Conservation (phyloP, 2,888 invertebrate genomes). For the Athrips mouffetella region DNA sequence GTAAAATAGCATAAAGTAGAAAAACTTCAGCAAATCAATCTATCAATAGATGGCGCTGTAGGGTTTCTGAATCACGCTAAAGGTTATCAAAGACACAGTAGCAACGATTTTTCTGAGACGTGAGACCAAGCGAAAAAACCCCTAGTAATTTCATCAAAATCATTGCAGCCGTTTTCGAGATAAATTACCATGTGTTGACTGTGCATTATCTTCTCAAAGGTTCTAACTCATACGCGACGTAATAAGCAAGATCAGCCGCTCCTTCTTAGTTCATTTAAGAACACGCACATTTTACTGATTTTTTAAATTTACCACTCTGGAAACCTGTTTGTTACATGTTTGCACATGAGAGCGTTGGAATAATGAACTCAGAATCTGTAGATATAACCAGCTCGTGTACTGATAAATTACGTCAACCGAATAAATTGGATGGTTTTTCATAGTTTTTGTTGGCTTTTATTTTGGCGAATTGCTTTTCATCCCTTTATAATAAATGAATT, state of each 20-base stretch:
- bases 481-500: neutral
- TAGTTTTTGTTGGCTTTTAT: neutral
- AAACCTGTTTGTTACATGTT: constrained; percentile 3
- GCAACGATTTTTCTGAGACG: too few relatives aligned
- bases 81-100: too few relatives aligned
- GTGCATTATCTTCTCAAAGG: too few relatives aligned
- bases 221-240: too few relatives aligned
- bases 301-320: neutral
- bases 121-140: too few relatives aligned
- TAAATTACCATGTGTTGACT: too few relatives aligned
- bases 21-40: too few relatives aligned
- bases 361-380: constrained; percentile 6
- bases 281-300: neutral
- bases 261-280: neutral
- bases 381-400: neutral
- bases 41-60: too few relatives aligned
- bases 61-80: too few relatives aligned
- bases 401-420: neutral
- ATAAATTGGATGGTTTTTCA: constrained; percentile 1
- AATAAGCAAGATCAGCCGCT: neutral
- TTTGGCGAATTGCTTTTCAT: constrained; percentile 1
- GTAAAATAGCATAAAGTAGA: too few relatives aligned
- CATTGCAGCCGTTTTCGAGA: too few relatives aligned
- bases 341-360: constrained; percentile 4
- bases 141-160: too few relatives aligned